Percentiles rank a stretch among this genome's conserved stretches.
These are phyloP conservation scores for Eristalis intricaria DNA, from an alignment of 2,888 invertebrate genomes.

Conservation along the genomic window DNA sequence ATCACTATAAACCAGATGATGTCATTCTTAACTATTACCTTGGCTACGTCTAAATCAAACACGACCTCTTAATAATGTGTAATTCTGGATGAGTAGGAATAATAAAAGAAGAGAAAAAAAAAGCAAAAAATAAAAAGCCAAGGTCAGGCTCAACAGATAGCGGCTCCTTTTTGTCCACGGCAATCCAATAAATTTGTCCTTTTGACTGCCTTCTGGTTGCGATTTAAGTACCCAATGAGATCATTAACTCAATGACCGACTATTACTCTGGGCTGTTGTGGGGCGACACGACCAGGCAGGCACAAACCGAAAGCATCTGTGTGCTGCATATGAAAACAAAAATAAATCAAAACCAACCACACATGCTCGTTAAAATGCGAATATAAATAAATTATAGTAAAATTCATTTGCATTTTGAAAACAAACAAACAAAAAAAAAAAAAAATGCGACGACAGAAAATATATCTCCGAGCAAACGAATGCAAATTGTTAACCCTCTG, in stretches of 20 bases:
- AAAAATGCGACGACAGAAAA: no score
- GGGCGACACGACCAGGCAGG: background rate
- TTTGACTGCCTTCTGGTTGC: background rate
- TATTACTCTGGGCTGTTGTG: background rate
- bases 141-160: conserved; percentile 19
- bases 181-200: conserved; percentile 34
- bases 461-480: background rate
- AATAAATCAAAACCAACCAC: conserved; percentile 10
- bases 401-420: conserved; percentile 61
- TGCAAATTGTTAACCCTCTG: conserved; percentile 39
- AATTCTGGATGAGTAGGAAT: background rate
- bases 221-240: conserved; percentile 47
- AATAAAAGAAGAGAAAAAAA: background rate
- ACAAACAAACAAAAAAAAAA: background rate
- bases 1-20: background rate
- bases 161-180: conserved; percentile 37
- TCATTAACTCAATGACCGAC: conserved; percentile 43
- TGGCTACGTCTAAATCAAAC: background rate
- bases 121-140: background rate
- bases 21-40: background rate
- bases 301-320: background rate
- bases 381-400: conserved; percentile 24
- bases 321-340: conserved; percentile 3
- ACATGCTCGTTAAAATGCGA: conserved; percentile 42
- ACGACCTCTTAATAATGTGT: background rate